phyloP scores from a whole-genome alignment of 2,113 vertebrate species.

The Callospermophilus lateralis region DNA sequence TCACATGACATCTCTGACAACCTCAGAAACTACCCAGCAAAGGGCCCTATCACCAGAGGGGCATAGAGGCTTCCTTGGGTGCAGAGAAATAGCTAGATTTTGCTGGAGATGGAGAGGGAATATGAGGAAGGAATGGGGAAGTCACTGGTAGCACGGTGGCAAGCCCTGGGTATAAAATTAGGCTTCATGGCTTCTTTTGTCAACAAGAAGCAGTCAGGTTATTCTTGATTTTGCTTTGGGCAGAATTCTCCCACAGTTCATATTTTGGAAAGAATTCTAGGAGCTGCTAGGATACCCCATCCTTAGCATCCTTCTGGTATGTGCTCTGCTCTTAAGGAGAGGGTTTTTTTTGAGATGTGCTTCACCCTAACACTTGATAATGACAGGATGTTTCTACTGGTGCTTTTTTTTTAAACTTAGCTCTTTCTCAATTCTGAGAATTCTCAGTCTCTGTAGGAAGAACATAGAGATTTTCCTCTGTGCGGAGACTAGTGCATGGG shows the following conservation, averaged over 20 bases:
- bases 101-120: not conserved
- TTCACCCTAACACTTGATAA: not conserved
- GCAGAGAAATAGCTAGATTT: not conserved
- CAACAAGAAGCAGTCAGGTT: not conserved
- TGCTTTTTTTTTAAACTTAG: not conserved
- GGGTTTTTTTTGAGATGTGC: not conserved
- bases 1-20: not conserved
- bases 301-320: not conserved
- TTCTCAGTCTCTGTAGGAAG: not conserved
- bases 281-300: not conserved
- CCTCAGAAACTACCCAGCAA: not conserved
- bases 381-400: not conserved
- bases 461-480: not conserved
- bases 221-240: not conserved
- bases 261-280: conserved; percentile 6
- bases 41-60: not conserved
- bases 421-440: not conserved
- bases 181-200: not conserved
- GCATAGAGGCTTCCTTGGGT: not conserved
- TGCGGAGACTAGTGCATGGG: not conserved
- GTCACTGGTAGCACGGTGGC: not conserved
- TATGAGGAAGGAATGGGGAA: not conserved
- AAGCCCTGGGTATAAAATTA: not conserved
- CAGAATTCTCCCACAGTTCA: not conserved
- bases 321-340: not conserved